These are phyloP conservation scores for Ditylenchus weischeri DNA, from an alignment of 2,888 invertebrate species.

Conservation along the genomic window DNA sequence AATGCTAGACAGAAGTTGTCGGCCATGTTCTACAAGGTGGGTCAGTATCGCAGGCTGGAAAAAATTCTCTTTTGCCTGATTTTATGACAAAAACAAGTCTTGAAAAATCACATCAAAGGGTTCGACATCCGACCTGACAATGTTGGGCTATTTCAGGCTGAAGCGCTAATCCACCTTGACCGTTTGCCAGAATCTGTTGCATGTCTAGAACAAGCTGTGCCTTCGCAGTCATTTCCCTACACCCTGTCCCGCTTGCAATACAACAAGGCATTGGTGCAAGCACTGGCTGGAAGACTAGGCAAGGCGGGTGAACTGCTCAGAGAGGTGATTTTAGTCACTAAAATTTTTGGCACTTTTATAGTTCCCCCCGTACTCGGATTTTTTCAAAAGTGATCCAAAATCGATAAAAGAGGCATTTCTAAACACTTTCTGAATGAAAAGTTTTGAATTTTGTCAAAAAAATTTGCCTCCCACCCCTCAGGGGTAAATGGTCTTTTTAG, in stretches of 20 bases:
- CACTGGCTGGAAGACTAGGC: conserved; percentile 1
- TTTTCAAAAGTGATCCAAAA: no score
- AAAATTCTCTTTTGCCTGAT: background rate
- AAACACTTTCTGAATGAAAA: no score
- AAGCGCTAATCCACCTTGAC: conserved; percentile 1
- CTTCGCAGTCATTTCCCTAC: conserved; percentile 13
- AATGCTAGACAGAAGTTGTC: conserved; percentile 14
- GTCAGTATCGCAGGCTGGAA: no score
- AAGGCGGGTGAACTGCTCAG: conserved; percentile 2
- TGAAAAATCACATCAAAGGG: no score
- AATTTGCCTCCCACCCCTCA: no score
- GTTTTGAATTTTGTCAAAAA: no score
- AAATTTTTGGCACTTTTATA: no score
- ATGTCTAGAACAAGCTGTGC: conserved; percentile 10
- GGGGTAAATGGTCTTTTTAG: no score
- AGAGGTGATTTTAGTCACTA: background rate
- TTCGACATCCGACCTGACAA: background rate
- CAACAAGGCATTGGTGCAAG: conserved; percentile 10
- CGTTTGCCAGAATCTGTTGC: conserved; percentile 1
- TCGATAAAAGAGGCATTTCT: no score
- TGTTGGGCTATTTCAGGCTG: conserved; percentile 1
- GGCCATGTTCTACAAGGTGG: conserved; percentile 14
- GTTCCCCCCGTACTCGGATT: no score
- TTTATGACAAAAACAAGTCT: no score
- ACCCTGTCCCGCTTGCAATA: conserved; percentile 7